Base-by-base conservation (phyloP, 2,113 vertebrate genomes). In the Dromas ardeola region DNA sequence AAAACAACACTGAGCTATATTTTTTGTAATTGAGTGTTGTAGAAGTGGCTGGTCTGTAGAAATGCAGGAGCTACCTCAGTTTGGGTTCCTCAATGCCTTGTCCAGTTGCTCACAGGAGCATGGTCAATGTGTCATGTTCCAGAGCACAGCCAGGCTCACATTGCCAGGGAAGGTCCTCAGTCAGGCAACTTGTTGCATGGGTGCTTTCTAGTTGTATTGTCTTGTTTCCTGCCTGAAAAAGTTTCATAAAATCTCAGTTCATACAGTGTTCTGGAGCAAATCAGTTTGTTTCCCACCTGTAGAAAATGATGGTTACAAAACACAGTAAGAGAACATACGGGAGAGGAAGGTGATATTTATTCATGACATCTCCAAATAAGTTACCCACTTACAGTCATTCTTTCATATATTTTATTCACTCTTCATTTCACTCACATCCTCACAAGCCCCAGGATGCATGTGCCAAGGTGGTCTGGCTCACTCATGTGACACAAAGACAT, bases 51-150 rank as follows among this genome's bases (percentile, higher is more conserved):
- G 27, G 19, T 25, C 26, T 43, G 34, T 43, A 43, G 29, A 78
- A 52, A 52, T 30, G 10, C 25, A 40, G 50, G 53, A 92, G 50
- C 29, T 83, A 13, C 29, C 38, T 42, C 27, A 30, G 12, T 8
- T 42, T n/a, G 63, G 7, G 5, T 70, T 95, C 25, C 13, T 84
- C 22, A 3, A 36, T 42, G 32, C 52, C 16, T 10, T 17, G 7
- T 21, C 22, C 1, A 0, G 15, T 56, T 77, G 19, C 12, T 70
- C 7, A 6, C 38, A 40, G 38, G 32, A 80, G 15, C 9, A 5
- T 4, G 21, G 42, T 13, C 6, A 5, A 6, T 7, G 18, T 25
- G 49, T 6, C 9, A 0, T 4, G 3, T 38, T 20, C n/a, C 16
- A 29, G 5, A 3, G 40, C 16, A n/a, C 23, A 52, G 38, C 27